Evolutionary conservation across 2,888 invertebrate species (phyloP), one percentile per base, ranked within the genome.

Genomic region (Drosophila multiciliata): DNA sequence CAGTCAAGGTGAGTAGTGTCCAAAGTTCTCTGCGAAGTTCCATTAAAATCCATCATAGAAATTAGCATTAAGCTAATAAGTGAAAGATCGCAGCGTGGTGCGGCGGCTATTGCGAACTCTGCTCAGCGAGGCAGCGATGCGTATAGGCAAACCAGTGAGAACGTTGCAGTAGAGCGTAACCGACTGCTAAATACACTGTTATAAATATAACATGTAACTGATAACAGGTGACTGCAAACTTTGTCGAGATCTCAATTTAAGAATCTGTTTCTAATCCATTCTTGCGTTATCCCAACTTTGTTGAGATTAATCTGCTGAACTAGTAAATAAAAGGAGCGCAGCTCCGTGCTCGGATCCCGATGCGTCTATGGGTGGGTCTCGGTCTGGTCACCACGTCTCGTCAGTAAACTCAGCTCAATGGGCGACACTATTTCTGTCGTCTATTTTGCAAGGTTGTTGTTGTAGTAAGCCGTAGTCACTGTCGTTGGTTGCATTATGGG

Each of bases 51-150:
- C 32, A 33, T 42, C 15, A 50, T 20, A 72, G 33, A 67, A 89
- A 87, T 85, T 71, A 71, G 71, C 83, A 80, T 83, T 53, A 66
- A 66, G 60, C 68, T 61, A 83, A 67, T 73, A 74, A 79, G 54
- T 57, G 66, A 73, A 70, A 65, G 49, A 64, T 48, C 54, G 66
- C 35, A 69, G 58, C 57, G 45, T 9, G 50, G 17, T 33, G 45
- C 20, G 29, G n/a, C 26, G 42, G 48, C 5, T 62, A 63, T 29
- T 50, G 73, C 61, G 38, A 74, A 71, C 75, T 66, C 48, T 58
- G 64, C 71, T 66, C 35, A 45, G 7, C 7, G 20, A 20, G 45
- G 12, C 66, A 78, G 35, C 77, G 71, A 78, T 78, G 77, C 78
- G 71, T 71, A 65, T 40, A 64, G 53, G 17, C 66, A 69, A 53